Conservation (phyloP, 2,888 invertebrate genomes). For the Melieria crassipennis region DNA sequence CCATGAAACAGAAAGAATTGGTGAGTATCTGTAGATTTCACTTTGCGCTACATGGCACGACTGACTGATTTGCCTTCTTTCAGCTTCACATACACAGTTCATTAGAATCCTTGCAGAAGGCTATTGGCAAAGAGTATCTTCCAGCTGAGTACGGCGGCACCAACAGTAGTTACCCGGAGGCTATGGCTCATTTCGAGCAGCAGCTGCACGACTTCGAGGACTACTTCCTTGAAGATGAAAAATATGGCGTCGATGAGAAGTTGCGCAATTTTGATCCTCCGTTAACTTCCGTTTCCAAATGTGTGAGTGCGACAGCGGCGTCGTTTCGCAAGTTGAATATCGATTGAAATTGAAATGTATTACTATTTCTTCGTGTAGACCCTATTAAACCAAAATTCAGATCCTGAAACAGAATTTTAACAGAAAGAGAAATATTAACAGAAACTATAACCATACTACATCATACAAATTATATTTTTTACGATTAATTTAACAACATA, state of each 20-base stretch:
- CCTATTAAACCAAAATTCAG: not conserved
- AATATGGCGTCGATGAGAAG: constrained; percentile 53
- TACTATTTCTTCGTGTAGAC: not conserved
- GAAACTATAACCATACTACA: not conserved
- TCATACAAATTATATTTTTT: no score
- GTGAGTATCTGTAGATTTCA: constrained; percentile 42
- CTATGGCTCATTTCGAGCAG: constrained; percentile 47
- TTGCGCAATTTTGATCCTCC: constrained; percentile 27
- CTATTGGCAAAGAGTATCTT: constrained; percentile 70
- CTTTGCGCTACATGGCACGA: not conserved
- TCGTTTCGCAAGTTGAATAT: constrained; percentile 56
- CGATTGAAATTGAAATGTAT: constrained; percentile 49
- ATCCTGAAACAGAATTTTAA: not conserved
- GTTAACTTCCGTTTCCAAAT: constrained; percentile 5
- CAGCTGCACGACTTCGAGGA: constrained; percentile 46
- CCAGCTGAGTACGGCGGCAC: constrained; percentile 76
- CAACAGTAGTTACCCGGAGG: constrained; percentile 66
- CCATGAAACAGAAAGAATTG: constrained; percentile 59
- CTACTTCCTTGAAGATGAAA: constrained; percentile 58
- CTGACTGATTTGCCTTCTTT: not conserved
- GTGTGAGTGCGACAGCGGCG: constrained; percentile 45
- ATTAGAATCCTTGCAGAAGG: constrained; percentile 63
- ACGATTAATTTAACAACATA: constrained; percentile 4
- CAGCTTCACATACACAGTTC: constrained; percentile 57
- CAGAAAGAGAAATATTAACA: not conserved